Conservation (phyloP, 2,113 vertebrate genomes). For the Zeus faber region DNA sequence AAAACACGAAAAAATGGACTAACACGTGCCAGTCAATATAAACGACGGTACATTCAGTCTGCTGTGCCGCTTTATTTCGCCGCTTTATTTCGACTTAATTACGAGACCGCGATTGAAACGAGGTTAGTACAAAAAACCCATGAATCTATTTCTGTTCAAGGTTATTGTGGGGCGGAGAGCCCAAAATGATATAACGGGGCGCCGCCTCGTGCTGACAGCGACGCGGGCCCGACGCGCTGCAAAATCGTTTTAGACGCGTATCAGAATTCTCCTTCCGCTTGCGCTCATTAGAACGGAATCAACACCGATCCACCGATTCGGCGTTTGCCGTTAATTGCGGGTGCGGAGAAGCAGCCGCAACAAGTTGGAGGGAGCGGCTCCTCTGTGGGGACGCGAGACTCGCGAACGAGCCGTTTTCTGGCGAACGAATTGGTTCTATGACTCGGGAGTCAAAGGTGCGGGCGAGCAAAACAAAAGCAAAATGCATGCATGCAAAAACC, state of each 20-base stretch:
- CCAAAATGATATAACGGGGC: constrained; percentile 41
- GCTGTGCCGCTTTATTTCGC: background rate
- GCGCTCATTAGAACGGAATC: background rate
- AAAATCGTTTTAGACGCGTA: background rate
- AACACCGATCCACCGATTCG: background rate
- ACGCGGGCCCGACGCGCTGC: background rate
- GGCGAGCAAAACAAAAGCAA: too few species aligned
- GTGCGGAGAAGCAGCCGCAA: background rate
- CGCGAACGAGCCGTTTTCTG: too few species aligned
- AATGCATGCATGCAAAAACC: too few species aligned
- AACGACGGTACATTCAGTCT: background rate
- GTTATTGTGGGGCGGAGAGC: background rate
- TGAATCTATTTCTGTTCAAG: background rate
- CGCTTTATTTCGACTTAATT: too few species aligned
- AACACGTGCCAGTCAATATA: background rate
- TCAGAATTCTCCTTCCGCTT: too few species aligned
- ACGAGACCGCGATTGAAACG: too few species aligned
- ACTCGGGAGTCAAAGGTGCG: too few species aligned
- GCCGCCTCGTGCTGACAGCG: constrained; percentile 10
- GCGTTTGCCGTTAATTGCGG: background rate
- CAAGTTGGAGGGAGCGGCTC: background rate
- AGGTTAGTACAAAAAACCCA: too few species aligned
- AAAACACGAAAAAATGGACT: background rate
- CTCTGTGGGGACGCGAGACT: too few species aligned
- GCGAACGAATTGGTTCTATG: too few species aligned